phyloP scores from a whole-genome alignment of 2,888 invertebrate species.

The Eupithecia abbreviata region DNA sequence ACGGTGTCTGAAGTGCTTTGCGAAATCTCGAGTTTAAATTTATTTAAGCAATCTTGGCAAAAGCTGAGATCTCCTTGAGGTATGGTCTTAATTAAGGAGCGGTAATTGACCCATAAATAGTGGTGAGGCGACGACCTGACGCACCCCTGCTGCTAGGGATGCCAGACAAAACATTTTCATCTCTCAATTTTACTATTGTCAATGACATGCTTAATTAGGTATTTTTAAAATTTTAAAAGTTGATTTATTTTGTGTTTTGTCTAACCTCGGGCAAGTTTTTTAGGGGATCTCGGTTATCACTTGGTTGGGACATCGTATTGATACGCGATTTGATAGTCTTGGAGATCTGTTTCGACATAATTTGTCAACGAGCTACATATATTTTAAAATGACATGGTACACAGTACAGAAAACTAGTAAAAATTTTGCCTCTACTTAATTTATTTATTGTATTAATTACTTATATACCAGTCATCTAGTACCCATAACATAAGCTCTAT shows the following conservation, averaged over 20 bases:
- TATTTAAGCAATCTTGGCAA: conserved; percentile 64
- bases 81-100: conserved; percentile 64
- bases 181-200: background rate
- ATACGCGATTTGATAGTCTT: background rate
- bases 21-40: conserved; percentile 62
- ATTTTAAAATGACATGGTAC: background rate
- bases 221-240: background rate
- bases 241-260: background rate
- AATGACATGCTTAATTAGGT: background rate
- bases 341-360: background rate
- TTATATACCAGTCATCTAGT: no score
- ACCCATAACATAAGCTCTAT: no score
- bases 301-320: background rate
- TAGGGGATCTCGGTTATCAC: background rate
- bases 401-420: background rate
- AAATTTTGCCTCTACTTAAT: background rate
- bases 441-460: no score
- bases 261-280: background rate
- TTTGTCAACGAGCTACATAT: background rate
- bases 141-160: conserved; percentile 42
- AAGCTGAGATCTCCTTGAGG: conserved; percentile 62
- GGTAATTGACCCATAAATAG: conserved; percentile 69
- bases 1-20: conserved; percentile 52
- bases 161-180: conserved; percentile 17
- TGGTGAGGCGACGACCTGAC: conserved; percentile 48